Percentiles rank a stretch among this genome's conserved stretches.
Evolutionary conservation across 2,888 invertebrate genomes (phyloP).

Genomic region (Bellardia pandia): DNA sequence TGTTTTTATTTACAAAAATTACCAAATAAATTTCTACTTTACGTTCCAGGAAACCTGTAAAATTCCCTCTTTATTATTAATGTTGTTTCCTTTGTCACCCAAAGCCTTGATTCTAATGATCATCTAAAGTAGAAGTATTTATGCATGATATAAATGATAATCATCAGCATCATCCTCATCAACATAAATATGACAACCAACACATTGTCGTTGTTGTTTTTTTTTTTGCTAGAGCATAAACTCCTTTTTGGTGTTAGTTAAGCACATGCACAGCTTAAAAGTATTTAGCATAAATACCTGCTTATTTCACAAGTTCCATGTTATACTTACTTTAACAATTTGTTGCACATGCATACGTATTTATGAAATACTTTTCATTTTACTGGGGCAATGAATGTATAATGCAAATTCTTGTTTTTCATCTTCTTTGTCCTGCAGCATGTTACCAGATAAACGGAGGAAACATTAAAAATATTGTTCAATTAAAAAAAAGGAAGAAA

Average conservation of each 20-base stretch:
- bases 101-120: slow-evolving; percentile 57
- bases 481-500: background rate
- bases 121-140: slow-evolving; percentile 44
- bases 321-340: slow-evolving; percentile 3
- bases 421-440: background rate
- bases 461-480: slow-evolving; percentile 2
- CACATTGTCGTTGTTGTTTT: slow-evolving; percentile 2
- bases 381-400: slow-evolving; percentile 22
- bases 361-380: slow-evolving; percentile 43
- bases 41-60: background rate
- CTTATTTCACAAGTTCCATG: background rate
- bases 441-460: background rate
- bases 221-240: slow-evolving; percentile 26
- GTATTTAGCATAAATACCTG: slow-evolving; percentile 66
- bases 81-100: background rate
- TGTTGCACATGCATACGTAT: slow-evolving; percentile 43
- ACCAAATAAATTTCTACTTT: background rate
- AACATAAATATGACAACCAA: slow-evolving; percentile 21
- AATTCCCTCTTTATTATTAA: slow-evolving; percentile 2
- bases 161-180: slow-evolving; percentile 13
- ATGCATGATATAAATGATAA: slow-evolving; percentile 36
- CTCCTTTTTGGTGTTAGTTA: slow-evolving; percentile 40
- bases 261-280: slow-evolving; percentile 61
- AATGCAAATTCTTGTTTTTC: slow-evolving; percentile 36
- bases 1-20: background rate